These are phyloP conservation scores for Aradophagus sp. DNA, from an alignment of 1,140 invertebrate species.

Conservation along the genomic window DNA sequence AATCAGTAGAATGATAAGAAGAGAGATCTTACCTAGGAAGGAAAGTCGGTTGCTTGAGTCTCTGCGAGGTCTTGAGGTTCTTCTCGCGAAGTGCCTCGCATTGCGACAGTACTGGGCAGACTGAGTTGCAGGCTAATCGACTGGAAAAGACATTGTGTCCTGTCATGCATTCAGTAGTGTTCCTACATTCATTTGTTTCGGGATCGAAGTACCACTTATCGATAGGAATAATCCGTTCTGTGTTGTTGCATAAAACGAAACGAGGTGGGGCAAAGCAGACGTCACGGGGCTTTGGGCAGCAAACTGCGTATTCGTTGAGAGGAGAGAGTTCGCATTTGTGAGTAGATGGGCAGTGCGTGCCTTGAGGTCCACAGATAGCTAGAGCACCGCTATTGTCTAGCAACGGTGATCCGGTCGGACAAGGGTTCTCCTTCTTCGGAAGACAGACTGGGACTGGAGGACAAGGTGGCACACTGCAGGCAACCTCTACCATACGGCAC, in stretches of 20 bases:
- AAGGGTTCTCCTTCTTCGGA: constrained; percentile 84
- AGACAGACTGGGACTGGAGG: constrained; percentile 86
- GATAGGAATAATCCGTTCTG: constrained; percentile 73
- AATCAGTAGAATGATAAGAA: constrained; percentile 1
- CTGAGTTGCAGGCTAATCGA: constrained; percentile 85
- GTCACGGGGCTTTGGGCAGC: constrained; percentile 89
- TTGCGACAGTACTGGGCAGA: constrained; percentile 88
- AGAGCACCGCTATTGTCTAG: constrained; percentile 75
- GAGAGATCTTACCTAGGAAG: constrained; percentile 76
- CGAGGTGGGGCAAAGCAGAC: constrained; percentile 84
- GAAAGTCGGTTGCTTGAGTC: constrained; percentile 81
- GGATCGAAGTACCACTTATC: constrained; percentile 86
- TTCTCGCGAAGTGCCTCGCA: constrained; percentile 86
- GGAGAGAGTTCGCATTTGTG: constrained; percentile 89
- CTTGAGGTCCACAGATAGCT: constrained; percentile 83
- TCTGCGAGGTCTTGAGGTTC: constrained; percentile 81
- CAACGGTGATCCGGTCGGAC: constrained; percentile 80
- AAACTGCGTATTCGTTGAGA: constrained; percentile 85
- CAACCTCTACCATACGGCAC: constrained; percentile 77
- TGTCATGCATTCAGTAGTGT: constrained; percentile 83
- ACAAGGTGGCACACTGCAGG: constrained; percentile 78
- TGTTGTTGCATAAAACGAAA: constrained; percentile 65
- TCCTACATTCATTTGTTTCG: constrained; percentile 82
- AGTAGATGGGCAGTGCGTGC: constrained; percentile 84
- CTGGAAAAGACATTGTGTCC: constrained; percentile 93